Conservation (phyloP, 2,888 invertebrate species). For the Dendrolimus houi region DNA sequence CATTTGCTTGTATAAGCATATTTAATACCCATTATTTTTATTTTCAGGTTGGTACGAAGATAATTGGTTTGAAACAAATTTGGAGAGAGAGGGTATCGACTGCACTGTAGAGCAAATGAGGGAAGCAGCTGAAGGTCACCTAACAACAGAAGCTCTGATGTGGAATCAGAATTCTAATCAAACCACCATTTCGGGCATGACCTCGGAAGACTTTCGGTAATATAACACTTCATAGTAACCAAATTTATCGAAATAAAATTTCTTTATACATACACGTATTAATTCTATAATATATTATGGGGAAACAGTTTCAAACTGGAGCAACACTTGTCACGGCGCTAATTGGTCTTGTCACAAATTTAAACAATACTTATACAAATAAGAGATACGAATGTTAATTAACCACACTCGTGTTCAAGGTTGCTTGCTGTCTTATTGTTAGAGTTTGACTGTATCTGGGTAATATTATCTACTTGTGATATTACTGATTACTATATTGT, state of each 20-base stretch:
- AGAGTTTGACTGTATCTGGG: too few relatives aligned
- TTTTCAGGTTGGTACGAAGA: conserved; percentile 96
- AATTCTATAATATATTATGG: too few relatives aligned
- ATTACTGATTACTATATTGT: too few relatives aligned
- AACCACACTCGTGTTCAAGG: too few relatives aligned
- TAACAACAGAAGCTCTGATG: conserved; percentile 99
- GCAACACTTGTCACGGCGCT: too few relatives aligned
- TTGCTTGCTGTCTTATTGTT: too few relatives aligned
- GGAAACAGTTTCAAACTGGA: too few relatives aligned
- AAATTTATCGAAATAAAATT: not conserved
- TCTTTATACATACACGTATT: not conserved
- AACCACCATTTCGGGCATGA: conserved; percentile 97
- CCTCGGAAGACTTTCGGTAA: conserved; percentile 90
- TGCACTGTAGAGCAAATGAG: conserved; percentile 96
- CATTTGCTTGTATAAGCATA: too few relatives aligned
- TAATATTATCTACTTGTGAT: too few relatives aligned
- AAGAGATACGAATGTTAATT: too few relatives aligned
- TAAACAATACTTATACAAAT: too few relatives aligned
- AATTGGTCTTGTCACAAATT: too few relatives aligned
- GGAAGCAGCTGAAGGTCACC: conserved; percentile 95
- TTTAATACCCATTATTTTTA: conserved; percentile 1
- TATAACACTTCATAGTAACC: not conserved
- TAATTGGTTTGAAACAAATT: conserved; percentile 96
- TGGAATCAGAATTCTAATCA: conserved; percentile 96
- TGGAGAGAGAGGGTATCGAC: conserved; percentile 90